Evolutionary conservation across 1,140 invertebrate genomes (phyloP), one percentile per base, ranked within the genome.

Genomic region (Hestina assimilis): DNA sequence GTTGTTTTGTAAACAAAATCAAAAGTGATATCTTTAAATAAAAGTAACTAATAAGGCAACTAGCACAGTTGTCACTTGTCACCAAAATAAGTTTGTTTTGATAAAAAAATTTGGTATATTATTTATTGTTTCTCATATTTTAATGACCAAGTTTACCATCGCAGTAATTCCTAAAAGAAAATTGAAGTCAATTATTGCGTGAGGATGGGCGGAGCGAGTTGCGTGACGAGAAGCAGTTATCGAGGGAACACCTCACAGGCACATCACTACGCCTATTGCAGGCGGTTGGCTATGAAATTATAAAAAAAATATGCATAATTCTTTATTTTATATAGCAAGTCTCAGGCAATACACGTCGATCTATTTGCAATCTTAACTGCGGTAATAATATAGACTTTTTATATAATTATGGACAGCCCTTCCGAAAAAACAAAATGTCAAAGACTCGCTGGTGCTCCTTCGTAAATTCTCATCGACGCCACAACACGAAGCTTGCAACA

Each of bases 181-280:
- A 66, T 58, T 58, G 63, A 64, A 63, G 51, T 52, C 31, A 42
- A 45, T 26, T 47, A 58, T 68, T 82, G 79, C 83, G 79, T 85
- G 85, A 68, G 58, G 63, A 69, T 76, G 83, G 83, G 83, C 81
- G 85, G 82, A 77, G 82, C 72, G 51, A 4, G 46, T 84, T 67
- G 83, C 84, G 84, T 87, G 84, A 63, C 65, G 57, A 4, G 19
- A 59, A 55, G 78, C 80, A 83, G 74, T 87, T 83, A 87, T 66
- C 67, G 69, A 65, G 73, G 81, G 74, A 83, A 83, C 81, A 83
- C 84, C 81, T 85, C 67, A 69, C 63, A 63, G 63, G 75, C 71
- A 83, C 82, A 85, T 87, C 83, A 83, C 82, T 72, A 87, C 84
- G 84, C 78, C 84, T 85, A 81, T 84, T 79, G 63, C 74, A 54